Evolutionary conservation across 2,888 invertebrate genomes (phyloP), one percentile per base, ranked within the genome.

Genomic region (Strigamia crassipes): DNA sequence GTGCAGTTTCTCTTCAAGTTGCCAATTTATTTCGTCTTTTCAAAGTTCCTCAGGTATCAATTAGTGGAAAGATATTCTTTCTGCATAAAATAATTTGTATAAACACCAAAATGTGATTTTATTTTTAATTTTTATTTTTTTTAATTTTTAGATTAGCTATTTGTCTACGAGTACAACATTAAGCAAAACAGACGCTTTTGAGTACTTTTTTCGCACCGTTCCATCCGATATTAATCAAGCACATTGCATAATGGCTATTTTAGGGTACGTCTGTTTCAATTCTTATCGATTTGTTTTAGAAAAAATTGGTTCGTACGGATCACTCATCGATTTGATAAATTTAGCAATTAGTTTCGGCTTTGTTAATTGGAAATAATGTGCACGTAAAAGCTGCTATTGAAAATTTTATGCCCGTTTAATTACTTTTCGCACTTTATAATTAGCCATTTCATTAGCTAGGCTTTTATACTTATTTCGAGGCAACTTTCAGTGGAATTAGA

Each of bases 201-300:
- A 90, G 5, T 90, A 89, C 84, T 91, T 91, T 85, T 89, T 90
- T 84, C 87, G 91, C 77, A 91, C 91, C 0, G 91, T 91, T 6
- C 90, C 91, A 1, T 90, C 90, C 34, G 91, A 91, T 85, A 87
- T 88, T 31, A 90, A 90, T 85, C 90, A 91, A 84, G 90, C 90
- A 0, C 88, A 88, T 82, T 90, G 90, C 31, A 90, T 91, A 85
- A 87, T 90, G 23, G 89, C 89, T 84, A 89, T 91, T 83, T 88
- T 91, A 73, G 89, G 88, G 91, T 90, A 86, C 85, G 86, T 83
- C 73, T 73, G 31, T 42, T 21, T 27, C n/a, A 82, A 8, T 56
- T 56, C 13, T 46, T 46, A 46, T 13, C n/a, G 46, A 46, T 13
- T 46, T 56, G 82, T 23, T 18, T 46, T 46, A 27, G 81, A 12